Evolutionary conservation across 1,140 invertebrate genomes (phyloP).

Genomic region (Venustaconcha ellipsiformis): DNA sequence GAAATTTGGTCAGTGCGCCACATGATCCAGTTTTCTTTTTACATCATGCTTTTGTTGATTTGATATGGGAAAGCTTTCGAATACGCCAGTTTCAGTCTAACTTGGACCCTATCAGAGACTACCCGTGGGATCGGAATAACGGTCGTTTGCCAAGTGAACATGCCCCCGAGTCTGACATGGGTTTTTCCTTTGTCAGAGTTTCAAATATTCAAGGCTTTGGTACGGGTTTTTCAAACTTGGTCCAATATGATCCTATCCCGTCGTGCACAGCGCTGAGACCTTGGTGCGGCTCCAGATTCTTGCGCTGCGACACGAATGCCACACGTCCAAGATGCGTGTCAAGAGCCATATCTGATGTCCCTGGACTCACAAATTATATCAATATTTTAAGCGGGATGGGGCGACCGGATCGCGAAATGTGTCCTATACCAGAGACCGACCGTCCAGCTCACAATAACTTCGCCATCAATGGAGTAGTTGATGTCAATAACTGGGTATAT

Average conservation of each 20-base stretch:
- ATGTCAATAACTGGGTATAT: slow-evolving; percentile 29
- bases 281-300: slow-evolving; percentile 42
- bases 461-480: slow-evolving; percentile 9
- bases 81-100: slow-evolving; percentile 33
- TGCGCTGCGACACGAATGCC: slow-evolving; percentile 31
- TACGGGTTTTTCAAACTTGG: slow-evolving; percentile 32
- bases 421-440: neutral
- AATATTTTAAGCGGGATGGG: neutral
- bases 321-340: slow-evolving; percentile 23
- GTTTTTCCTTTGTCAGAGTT: slow-evolving; percentile 40
- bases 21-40: slow-evolving; percentile 68
- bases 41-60: slow-evolving; percentile 68
- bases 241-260: slow-evolving; percentile 47
- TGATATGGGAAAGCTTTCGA: slow-evolving; percentile 55
- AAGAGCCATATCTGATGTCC: slow-evolving; percentile 15
- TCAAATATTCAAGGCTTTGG: slow-evolving; percentile 32
- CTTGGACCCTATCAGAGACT: slow-evolving; percentile 35
- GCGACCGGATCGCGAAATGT: neutral
- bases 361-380: neutral
- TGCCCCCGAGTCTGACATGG: slow-evolving; percentile 22
- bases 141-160: slow-evolving; percentile 23
- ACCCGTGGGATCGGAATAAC: slow-evolving; percentile 16
- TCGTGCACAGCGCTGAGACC: slow-evolving; percentile 35
- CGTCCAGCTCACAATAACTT: neutral
- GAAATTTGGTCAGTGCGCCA: slow-evolving; percentile 49